A percentile compares a stretch with the other conserved stretches of the same genome.
Conservation (phyloP, 2,797 vertebrate species). For the Sarcoramphus papa region DNA sequence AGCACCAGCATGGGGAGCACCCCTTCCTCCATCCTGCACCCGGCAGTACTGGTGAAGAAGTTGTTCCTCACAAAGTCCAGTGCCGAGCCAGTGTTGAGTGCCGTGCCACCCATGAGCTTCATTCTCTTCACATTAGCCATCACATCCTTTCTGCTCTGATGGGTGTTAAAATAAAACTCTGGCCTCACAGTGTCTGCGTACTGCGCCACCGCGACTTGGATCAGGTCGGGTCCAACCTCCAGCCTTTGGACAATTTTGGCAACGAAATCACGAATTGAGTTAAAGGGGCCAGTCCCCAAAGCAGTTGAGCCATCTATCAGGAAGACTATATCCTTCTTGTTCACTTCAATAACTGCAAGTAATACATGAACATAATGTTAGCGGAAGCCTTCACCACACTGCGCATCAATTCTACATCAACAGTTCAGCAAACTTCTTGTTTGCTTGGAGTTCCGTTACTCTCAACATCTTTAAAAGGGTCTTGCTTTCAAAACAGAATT, state of each 20-base stretch:
- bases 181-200: conserved; percentile 76
- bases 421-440: neutral
- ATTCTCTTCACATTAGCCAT: conserved; percentile 71
- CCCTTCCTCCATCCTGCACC: conserved; percentile 80
- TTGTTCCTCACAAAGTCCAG: conserved; percentile 82
- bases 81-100: conserved; percentile 84
- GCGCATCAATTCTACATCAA: neutral
- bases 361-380: conserved; percentile 46
- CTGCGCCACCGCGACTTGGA: conserved; percentile 87
- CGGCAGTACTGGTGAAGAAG: conserved; percentile 79
- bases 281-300: conserved; percentile 76
- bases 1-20: conserved; percentile 87
- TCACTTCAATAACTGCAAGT: conserved; percentile 83
- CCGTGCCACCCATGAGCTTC: conserved; percentile 72
- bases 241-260: conserved; percentile 79
- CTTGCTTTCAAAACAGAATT: neutral
- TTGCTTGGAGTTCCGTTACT: neutral
- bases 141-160: conserved; percentile 71
- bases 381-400: neutral
- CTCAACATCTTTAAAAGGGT: neutral
- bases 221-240: conserved; percentile 85
- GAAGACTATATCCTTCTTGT: conserved; percentile 93
- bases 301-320: conserved; percentile 87
- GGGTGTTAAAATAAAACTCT: conserved; percentile 85
- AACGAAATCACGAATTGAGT: conserved; percentile 83